These are phyloP conservation scores for Panulirus ornatus DNA, from an alignment of 1,140 invertebrate species.

Conservation along the genomic window DNA sequence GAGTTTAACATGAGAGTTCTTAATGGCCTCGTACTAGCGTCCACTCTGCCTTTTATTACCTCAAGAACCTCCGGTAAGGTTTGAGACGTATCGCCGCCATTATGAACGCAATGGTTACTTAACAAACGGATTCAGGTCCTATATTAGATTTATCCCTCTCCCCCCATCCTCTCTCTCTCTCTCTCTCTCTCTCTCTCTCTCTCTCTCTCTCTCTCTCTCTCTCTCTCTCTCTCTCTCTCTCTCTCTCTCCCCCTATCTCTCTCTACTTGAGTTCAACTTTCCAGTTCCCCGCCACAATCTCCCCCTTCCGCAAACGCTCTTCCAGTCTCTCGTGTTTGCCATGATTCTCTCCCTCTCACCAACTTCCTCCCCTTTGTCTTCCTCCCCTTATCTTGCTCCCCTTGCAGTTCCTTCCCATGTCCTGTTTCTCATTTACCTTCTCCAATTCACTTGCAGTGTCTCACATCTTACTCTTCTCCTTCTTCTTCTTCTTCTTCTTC, in stretches of 20 bases:
- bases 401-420: background rate
- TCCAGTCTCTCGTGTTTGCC: background rate
- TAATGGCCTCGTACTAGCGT: too few relatives aligned
- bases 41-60: too few relatives aligned
- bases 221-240: background rate
- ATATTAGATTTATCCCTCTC: background rate
- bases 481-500: too few relatives aligned
- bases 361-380: background rate
- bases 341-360: background rate
- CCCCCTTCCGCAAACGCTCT: background rate
- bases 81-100: too few relatives aligned
- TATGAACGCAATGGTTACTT: too few relatives aligned
- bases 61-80: too few relatives aligned
- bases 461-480: too few relatives aligned
- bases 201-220: background rate
- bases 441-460: background rate
- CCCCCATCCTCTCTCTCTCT: background rate
- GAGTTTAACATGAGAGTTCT: too few relatives aligned
- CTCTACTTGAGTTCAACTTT: background rate
- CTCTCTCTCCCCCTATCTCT: background rate
- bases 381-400: background rate
- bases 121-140: too few relatives aligned
- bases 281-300: background rate
- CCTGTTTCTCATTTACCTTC: background rate
- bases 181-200: background rate